Evolutionary conservation across 2,797 vertebrate genomes (phyloP).

Genomic region (Triplophysa yarkandensis): DNA sequence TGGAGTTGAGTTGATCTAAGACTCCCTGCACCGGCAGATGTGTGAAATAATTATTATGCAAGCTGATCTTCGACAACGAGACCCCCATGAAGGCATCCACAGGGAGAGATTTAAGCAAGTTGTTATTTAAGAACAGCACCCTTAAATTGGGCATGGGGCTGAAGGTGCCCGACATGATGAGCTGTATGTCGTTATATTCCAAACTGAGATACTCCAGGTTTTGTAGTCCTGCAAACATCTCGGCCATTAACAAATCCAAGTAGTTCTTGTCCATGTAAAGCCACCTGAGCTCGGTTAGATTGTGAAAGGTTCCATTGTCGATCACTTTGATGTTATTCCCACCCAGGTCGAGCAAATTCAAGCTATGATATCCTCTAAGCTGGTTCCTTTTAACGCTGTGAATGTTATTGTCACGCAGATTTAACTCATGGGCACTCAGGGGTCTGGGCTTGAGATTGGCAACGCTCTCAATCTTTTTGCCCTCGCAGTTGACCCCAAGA

Average conservation of each 20-base stretch:
- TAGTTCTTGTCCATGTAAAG: constrained; percentile 99
- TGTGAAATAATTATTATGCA: constrained; percentile 97
- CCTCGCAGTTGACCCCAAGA: constrained; percentile 96
- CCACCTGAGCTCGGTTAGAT: constrained; percentile 91
- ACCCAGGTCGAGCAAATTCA: constrained; percentile 92
- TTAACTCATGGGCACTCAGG: constrained; percentile 85
- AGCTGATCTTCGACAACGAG: constrained; percentile 93
- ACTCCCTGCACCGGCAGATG: constrained; percentile 90
- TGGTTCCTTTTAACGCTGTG: constrained; percentile 91
- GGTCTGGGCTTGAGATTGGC: constrained; percentile 91
- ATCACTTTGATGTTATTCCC: constrained; percentile 94
- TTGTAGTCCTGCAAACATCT: constrained; percentile 92
- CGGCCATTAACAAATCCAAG: constrained; percentile 88
- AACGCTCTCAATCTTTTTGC: constrained; percentile 90
- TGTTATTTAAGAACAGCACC: constrained; percentile 97
- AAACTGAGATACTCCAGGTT: constrained; percentile 96
- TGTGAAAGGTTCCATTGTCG: constrained; percentile 95
- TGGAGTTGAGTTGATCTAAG: constrained; percentile 93
- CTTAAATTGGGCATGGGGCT: constrained; percentile 91
- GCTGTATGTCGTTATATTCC: constrained; percentile 97
- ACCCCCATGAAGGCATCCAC: constrained; percentile 91
- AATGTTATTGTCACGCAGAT: constrained; percentile 94
- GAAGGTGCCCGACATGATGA: constrained; percentile 90
- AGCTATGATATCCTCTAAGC: constrained; percentile 88
- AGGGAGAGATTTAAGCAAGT: constrained; percentile 90